phyloP scores from a whole-genome alignment of 1,140 invertebrate species.

The Drosophila kanapiae region DNA sequence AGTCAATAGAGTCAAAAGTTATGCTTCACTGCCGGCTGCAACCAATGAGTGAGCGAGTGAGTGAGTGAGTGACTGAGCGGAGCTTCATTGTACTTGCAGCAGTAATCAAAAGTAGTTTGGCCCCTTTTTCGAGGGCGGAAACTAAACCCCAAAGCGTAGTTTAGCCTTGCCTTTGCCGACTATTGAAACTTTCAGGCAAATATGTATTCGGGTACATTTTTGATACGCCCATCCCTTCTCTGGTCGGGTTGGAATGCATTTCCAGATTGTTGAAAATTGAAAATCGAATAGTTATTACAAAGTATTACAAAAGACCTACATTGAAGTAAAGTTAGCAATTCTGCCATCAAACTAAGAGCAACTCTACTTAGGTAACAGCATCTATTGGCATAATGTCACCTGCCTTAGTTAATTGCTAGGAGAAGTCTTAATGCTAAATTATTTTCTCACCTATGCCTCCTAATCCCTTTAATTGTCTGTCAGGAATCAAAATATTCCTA shows the following conservation, averaged over 20 bases:
- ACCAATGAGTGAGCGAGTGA: slow-evolving; percentile 52
- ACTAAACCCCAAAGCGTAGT: slow-evolving; percentile 56
- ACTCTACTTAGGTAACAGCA: not conserved
- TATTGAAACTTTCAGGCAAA: slow-evolving; percentile 71
- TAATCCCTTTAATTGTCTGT: not conserved
- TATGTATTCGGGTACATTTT: slow-evolving; percentile 43
- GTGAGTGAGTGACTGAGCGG: slow-evolving; percentile 35
- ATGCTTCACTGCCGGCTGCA: slow-evolving; percentile 65
- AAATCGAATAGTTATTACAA: slow-evolving; percentile 6
- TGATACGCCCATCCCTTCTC: slow-evolving; percentile 3
- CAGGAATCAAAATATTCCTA: not conserved
- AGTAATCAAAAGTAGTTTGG: slow-evolving; percentile 82
- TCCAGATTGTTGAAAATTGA: slow-evolving; percentile 14
- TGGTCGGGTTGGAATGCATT: slow-evolving; percentile 20
- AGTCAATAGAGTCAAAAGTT: slow-evolving; percentile 80
- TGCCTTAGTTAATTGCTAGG: not conserved
- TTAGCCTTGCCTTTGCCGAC: slow-evolving; percentile 50
- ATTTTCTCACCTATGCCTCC: not conserved
- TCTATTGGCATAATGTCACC: not conserved
- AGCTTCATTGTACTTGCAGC: slow-evolving; percentile 62
- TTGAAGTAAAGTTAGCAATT: too few relatives aligned
- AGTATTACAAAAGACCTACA: too few relatives aligned
- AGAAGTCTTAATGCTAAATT: not conserved
- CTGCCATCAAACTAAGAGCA: not conserved
- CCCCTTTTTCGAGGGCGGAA: slow-evolving; percentile 41